These are phyloP conservation scores for Noctua janthe DNA, from an alignment of 2,888 invertebrate species.

Conservation along the genomic window DNA sequence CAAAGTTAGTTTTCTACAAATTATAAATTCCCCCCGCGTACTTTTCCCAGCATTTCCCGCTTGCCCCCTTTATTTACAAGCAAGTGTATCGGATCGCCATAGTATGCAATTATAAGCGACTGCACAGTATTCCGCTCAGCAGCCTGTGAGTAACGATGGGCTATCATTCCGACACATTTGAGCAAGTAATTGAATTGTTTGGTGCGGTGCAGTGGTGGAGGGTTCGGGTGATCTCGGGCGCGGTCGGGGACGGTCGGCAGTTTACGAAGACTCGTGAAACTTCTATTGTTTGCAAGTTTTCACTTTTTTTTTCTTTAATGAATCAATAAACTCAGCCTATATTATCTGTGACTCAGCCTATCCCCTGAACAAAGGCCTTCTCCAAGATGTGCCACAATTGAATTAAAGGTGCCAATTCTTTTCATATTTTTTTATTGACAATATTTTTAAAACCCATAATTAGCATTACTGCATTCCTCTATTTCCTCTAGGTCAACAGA, in stretches of 20 bases:
- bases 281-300: not conserved
- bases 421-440: too few relatives aligned
- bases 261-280: not conserved
- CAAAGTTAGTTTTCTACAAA: not conserved
- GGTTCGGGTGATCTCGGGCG: slow-evolving; percentile 30
- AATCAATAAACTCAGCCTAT: not conserved
- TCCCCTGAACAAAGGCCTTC: not conserved
- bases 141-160: slow-evolving; percentile 64
- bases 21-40: slow-evolving; percentile 8
- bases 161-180: slow-evolving; percentile 80
- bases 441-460: too few relatives aligned
- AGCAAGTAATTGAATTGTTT: slow-evolving; percentile 79
- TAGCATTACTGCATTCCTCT: too few relatives aligned
- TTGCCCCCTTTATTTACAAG: slow-evolving; percentile 6
- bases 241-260: slow-evolving; percentile 11
- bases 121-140: slow-evolving; percentile 49
- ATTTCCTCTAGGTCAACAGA: too few relatives aligned
- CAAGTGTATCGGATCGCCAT: slow-evolving; percentile 59
- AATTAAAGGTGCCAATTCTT: too few relatives aligned
- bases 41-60: too few relatives aligned
- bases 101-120: slow-evolving; percentile 59
- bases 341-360: too few relatives aligned
- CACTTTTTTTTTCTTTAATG: not conserved
- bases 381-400: not conserved
- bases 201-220: slow-evolving; percentile 46